Evolutionary conservation across 2,113 vertebrate genomes (phyloP).

Genomic region (Camelus dromedarius): DNA sequence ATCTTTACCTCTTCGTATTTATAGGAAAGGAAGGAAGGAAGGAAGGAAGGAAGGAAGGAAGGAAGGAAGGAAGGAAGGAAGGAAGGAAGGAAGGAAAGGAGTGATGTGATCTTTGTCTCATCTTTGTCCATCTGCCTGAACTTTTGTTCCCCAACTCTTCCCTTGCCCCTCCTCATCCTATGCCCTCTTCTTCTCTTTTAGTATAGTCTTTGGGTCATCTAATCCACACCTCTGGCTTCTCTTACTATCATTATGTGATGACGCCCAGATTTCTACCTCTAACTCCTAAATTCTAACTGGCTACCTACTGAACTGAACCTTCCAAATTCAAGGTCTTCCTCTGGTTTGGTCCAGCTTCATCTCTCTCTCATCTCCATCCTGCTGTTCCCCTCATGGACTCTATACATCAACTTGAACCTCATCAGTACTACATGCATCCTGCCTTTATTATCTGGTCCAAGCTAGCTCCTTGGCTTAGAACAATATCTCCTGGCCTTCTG

Average conservation of each 20-base stretch:
- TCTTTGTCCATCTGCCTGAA: neutral
- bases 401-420: neutral
- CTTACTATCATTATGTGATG: neutral
- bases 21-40: neutral
- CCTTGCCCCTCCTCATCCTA: neutral
- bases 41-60: fast-evolving
- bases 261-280: neutral
- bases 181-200: neutral
- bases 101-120: neutral
- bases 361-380: neutral
- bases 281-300: neutral
- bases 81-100: neutral
- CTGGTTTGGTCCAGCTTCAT: neutral
- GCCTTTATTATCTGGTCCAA: neutral
- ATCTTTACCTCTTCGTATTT: neutral
- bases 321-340: neutral
- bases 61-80: neutral
- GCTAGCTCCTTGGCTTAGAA: neutral
- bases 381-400: neutral
- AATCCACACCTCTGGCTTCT: neutral
- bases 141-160: neutral
- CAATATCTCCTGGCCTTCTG: neutral
- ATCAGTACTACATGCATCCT: neutral
- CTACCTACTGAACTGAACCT: neutral
- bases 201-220: neutral